Conservation (phyloP, 2,888 invertebrate genomes). For the Hecatera dysodea region DNA sequence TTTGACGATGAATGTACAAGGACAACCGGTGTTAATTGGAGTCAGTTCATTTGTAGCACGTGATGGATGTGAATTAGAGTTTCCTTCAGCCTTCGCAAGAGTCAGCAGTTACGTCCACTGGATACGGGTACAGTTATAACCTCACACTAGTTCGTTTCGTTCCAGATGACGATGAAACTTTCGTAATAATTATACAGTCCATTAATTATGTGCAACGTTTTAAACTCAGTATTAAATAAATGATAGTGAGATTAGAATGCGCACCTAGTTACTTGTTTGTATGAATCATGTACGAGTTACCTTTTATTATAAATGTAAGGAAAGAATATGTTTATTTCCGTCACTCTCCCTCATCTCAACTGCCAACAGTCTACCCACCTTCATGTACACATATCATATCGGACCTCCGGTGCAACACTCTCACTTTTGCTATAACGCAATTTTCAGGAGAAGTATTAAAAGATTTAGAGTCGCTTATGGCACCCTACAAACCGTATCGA, state of each 20-base stretch:
- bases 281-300: neutral
- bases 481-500: no score
- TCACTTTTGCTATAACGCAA: no score
- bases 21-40: constrained; percentile 77
- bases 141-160: neutral
- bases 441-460: no score
- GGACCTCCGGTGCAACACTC: no score
- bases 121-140: constrained; percentile 74
- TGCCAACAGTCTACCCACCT: neutral
- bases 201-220: neutral
- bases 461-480: no score
- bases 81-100: constrained; percentile 81
- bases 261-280: constrained; percentile 17
- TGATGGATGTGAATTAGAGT: constrained; percentile 80
- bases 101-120: constrained; percentile 77
- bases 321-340: constrained; percentile 11
- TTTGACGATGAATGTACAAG: constrained; percentile 72
- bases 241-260: neutral
- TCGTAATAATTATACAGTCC: neutral
- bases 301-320: constrained; percentile 3
- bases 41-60: constrained; percentile 84
- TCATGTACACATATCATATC: neutral
- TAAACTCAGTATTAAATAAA: constrained; percentile 1
- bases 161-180: neutral
- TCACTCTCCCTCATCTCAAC: no score